Conservation (phyloP, 2,797 vertebrate genomes). For the Sarcoramphus papa region DNA sequence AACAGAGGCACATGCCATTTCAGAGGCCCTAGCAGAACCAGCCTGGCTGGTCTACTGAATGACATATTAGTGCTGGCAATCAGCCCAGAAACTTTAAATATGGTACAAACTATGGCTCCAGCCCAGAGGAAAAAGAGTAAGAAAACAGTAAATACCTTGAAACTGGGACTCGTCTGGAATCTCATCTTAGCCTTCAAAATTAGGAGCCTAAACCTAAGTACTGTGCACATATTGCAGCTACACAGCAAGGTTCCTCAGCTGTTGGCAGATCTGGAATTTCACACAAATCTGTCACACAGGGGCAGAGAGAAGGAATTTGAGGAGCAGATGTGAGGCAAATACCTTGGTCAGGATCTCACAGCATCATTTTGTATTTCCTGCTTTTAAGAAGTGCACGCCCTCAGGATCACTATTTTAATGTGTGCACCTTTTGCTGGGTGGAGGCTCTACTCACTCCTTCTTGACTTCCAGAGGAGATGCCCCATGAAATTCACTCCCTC, state of each 20-base stretch:
- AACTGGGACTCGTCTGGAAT: not conserved
- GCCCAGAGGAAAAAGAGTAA: not conserved
- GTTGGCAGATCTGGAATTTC: not conserved
- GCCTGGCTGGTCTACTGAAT: not conserved
- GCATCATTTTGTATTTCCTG: not conserved
- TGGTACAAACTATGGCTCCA: not conserved
- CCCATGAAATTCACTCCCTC: not conserved
- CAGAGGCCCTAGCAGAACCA: not conserved
- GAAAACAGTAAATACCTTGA: not conserved
- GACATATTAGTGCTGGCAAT: not conserved
- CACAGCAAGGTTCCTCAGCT: not conserved
- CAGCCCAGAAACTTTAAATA: not conserved
- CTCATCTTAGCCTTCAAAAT: not conserved
- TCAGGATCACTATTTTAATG: not conserved
- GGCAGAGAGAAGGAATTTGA: not conserved
- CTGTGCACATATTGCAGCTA: not conserved
- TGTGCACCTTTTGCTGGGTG: not conserved
- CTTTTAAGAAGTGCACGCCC: not conserved
- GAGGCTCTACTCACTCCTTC: not conserved
- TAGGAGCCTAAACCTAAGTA: not conserved
- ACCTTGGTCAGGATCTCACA: not conserved
- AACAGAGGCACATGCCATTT: not conserved
- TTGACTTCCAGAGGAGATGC: not conserved
- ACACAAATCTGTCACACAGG: not conserved
- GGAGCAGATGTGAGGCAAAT: not conserved